A percentile compares a stretch with the other conserved stretches of the same genome.
Evolutionary conservation across 37 sponge, comb jelly and placozoan species (phyloP).

Genomic region (Corticium candelabrum): DNA sequence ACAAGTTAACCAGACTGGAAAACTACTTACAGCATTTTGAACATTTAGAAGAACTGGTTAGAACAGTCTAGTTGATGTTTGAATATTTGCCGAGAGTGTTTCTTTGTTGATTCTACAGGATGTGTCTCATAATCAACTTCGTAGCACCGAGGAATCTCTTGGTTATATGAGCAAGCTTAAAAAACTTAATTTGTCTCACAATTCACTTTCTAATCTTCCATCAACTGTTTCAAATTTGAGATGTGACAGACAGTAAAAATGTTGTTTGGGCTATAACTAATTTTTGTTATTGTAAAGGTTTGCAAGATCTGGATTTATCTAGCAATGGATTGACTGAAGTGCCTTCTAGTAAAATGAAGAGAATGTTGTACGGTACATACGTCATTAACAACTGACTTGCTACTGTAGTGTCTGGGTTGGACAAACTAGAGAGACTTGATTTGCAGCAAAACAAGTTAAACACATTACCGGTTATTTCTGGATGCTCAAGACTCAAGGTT

Average conservation of each 20-base stretch:
- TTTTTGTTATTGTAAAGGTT: not conserved
- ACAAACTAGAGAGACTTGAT: constrained; percentile 16
- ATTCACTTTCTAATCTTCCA: constrained; percentile 33
- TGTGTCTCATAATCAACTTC: constrained; percentile 53
- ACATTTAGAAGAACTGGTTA: constrained; percentile 33
- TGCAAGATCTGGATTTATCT: not conserved
- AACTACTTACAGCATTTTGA: constrained; percentile 18
- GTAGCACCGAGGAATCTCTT: constrained; percentile 28
- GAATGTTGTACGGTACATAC: too few relatives aligned
- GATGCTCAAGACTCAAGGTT: constrained; percentile 26
- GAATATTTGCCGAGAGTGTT: not conserved
- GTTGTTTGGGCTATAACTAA: not conserved
- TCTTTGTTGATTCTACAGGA: constrained; percentile 15
- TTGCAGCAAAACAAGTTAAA: constrained; percentile 27
- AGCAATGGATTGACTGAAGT: constrained; percentile 33
- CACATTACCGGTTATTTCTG: constrained; percentile 13
- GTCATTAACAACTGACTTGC: too few relatives aligned
- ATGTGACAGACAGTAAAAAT: too few relatives aligned
- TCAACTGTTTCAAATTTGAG: too few relatives aligned
- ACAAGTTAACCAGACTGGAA: constrained; percentile 34
- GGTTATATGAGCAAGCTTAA: constrained; percentile 15
- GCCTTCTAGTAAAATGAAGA: constrained; percentile 28
- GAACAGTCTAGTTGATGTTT: too few relatives aligned
- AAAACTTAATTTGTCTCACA: constrained; percentile 22
- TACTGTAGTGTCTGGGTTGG: constrained; percentile 15